These are phyloP conservation scores for Fopius arisanus DNA, from an alignment of 1,140 invertebrate genomes.

Conservation along the genomic window DNA sequence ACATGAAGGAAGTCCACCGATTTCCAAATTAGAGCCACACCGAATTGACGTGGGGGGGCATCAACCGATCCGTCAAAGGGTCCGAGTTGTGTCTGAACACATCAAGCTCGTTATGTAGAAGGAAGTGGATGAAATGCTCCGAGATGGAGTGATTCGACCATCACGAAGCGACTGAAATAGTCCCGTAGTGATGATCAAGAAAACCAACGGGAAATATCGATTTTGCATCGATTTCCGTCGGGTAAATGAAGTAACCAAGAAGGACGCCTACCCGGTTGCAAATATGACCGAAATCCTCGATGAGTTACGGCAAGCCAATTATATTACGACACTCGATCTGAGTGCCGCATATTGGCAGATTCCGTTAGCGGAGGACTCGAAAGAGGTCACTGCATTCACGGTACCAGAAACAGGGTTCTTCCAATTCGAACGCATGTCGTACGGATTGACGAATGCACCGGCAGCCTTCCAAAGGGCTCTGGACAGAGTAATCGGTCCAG, in stretches of 20 bases:
- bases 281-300: slow-evolving; percentile 46
- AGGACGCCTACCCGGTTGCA: slow-evolving; percentile 45
- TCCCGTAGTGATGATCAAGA: slow-evolving; percentile 42
- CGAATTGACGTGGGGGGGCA: background rate
- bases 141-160: slow-evolving; percentile 36
- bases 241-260: slow-evolving; percentile 42
- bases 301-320: slow-evolving; percentile 40
- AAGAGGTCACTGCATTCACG: too few relatives aligned
- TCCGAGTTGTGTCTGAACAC: too few relatives aligned
- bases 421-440: too few relatives aligned
- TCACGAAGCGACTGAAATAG: slow-evolving; percentile 36
- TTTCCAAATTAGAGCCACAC: background rate
- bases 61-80: slow-evolving; percentile 25
- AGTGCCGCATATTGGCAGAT: too few relatives aligned
- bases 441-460: too few relatives aligned
- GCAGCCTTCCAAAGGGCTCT: too few relatives aligned
- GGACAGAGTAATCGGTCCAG: too few relatives aligned
- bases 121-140: slow-evolving; percentile 16
- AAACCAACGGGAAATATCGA: slow-evolving; percentile 35
- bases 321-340: slow-evolving; percentile 41
- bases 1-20: too few relatives aligned
- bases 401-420: too few relatives aligned
- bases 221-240: slow-evolving; percentile 48
- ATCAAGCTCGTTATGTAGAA: too few relatives aligned
- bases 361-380: too few relatives aligned